Evolutionary conservation across 1,140 invertebrate genomes (phyloP), one percentile per base, ranked within the genome.

Genomic region (Drosophila hydei): DNA sequence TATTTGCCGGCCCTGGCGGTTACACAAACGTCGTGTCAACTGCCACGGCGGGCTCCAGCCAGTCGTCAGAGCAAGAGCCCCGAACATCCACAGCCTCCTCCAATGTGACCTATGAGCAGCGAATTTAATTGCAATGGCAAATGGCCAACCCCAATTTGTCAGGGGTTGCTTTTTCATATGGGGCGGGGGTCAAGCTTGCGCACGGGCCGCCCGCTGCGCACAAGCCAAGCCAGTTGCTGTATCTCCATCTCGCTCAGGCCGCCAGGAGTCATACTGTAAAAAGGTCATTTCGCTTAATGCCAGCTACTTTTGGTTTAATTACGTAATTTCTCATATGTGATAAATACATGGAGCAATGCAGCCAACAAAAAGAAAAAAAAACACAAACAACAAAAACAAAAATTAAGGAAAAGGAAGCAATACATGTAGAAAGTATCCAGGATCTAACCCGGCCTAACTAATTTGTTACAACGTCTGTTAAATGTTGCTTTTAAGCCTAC

Each of bases 21-120:
- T 73, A 73, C 58, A 25, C 47, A 3, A 40, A 43, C 21, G 51
- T 40, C 18, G 47, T 38, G 23, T 1, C 48, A 47, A 21, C 47
- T 30, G 56, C 25, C 45, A 54, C 58, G 5, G 47, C 30, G 23
- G 25, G 25, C 64, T 43, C 54, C 12, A 62, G 38, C n/a, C 64
- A 68, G 3, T 51, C 56, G 0, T 4, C 25, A 1, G 68, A 55
- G 2, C 43, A 55, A 21, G 61, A 18, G 4, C 19, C 43, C 18
- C 69, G 43, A 12, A 75, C 65, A 89, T 16, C 58, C 36, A 8
- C 55, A 30, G 56, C 33, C 16, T 6, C 48, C 65, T n/a, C 25
- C 61, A 30, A 64, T 64, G 18, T 45, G 18, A 79, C 62, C 50
- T 92, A 92, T 61, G 92, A 92, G 90, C 45, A 90, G 90, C 81